Percentiles rank a stretch among this genome's conserved stretches.
Evolutionary conservation across 2,113 vertebrate species (phyloP).

Genomic region (Microcebus ravelobensis): DNA sequence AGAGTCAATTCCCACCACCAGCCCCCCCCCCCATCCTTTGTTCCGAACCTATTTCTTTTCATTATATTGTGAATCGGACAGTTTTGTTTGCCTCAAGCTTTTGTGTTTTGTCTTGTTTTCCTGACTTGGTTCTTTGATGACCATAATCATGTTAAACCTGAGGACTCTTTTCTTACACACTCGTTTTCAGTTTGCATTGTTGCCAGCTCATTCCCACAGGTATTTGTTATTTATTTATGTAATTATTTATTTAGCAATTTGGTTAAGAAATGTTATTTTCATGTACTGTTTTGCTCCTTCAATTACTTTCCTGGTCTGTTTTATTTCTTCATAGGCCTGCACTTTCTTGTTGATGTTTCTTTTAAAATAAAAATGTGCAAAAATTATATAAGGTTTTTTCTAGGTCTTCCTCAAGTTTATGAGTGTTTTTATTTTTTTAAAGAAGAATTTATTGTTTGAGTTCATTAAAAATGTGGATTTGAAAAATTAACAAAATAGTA

Average conservation of each 20-base stretch:
- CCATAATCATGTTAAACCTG: not conserved
- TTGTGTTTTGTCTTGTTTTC: constrained; percentile 41
- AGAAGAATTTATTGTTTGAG: constrained; percentile 15
- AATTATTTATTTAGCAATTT: not conserved
- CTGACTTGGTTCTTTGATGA: not conserved
- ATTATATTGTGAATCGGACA: not conserved
- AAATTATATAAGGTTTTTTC: not conserved
- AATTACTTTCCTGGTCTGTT: not conserved
- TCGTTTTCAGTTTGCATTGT: not conserved
- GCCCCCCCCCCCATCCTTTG: not conserved
- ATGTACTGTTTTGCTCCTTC: not conserved
- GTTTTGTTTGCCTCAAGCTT: not conserved
- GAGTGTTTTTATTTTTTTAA: not conserved
- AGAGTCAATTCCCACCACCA: not conserved
- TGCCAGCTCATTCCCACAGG: not conserved
- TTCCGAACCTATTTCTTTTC: constrained; percentile 3
- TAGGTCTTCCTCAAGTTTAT: not conserved
- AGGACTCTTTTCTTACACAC: not conserved
- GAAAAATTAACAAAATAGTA: not conserved
- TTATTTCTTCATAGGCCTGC: not conserved
- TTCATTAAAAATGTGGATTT: not conserved
- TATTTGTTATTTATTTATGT: not conserved
- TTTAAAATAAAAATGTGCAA: constrained; percentile 6
- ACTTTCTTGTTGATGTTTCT: constrained; percentile 26
- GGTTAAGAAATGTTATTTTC: constrained; percentile 17